Evolutionary conservation across 2,797 vertebrate genomes (phyloP), one percentile per base, ranked within the genome.

Genomic region (Amphiprion clarkii): DNA sequence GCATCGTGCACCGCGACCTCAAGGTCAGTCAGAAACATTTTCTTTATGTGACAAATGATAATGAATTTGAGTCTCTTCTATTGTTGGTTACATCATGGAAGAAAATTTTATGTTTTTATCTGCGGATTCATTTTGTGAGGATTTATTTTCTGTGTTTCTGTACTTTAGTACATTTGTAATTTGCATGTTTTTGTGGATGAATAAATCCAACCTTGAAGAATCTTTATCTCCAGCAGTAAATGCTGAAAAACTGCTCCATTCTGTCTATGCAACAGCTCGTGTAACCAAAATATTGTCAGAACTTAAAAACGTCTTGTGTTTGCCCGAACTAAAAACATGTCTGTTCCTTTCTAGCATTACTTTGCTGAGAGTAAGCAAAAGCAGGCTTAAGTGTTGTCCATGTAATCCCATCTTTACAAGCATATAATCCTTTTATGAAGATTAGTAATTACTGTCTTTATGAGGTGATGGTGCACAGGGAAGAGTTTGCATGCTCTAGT

Each of bases 1-100:
- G 98, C 84, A 97, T 99, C 0, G 97, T 99, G 55, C 98, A 99
- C 92, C 93, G 98, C 0, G 98, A 99, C 91, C 96, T 99, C 82
- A 99, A 99, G 97, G 98, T 98, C 81, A 87, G 94, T 19, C 53
- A 53, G 46, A 60, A 39, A 62, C 63, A 12, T 36, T 55, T 36
- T 27, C 44, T 29, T 25, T 29, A 17, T 61, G 5, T 55, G 40
- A 44, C n/a, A 55, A 9, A 29, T 46, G 27, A 17, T 33, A 6
- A 11, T 73, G 2, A 54, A 42, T 71, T 44, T 54, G 2, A 36
- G 13, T 49, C 46, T 49, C 8, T 49, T 49, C 9, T 49, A 0
- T 44, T 14, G 42, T 44, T 44, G 42, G 46, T 48, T 48, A n/a
- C 46, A 48, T 19, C 16, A 7, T n/a, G 5, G 16, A 48, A 48